phyloP scores from a whole-genome alignment of 2,797 vertebrate species.

The Potorous gilbertii region DNA sequence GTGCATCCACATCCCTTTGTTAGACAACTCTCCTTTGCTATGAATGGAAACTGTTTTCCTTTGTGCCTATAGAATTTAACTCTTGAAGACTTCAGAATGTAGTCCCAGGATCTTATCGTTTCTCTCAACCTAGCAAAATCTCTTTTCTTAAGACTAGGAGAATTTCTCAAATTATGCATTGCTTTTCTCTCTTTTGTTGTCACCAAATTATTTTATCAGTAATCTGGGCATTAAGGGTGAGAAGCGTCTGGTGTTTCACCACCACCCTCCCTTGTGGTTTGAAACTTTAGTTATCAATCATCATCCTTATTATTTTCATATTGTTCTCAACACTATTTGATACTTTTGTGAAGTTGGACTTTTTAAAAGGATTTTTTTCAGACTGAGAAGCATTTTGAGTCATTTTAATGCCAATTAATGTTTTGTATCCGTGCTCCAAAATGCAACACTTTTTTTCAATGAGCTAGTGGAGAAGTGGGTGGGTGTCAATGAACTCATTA shows the following conservation, averaged over 20 bases:
- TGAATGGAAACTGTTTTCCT: neutral
- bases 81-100: neutral
- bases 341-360: neutral
- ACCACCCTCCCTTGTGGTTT: neutral
- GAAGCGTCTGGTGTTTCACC: neutral
- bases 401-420: neutral
- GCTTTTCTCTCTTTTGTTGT: neutral
- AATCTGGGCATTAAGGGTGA: neutral
- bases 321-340: neutral
- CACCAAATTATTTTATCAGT: neutral
- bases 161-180: neutral
- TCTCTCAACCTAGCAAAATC: neutral
- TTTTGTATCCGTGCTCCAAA: neutral
- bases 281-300: neutral
- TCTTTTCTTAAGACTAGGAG: neutral
- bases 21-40: neutral
- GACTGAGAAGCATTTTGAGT: neutral
- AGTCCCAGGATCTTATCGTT: neutral
- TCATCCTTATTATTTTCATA: neutral
- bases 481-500: neutral
- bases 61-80: neutral
- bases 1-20: no score
- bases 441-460: neutral
- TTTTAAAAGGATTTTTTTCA: slow-evolving; percentile 2
- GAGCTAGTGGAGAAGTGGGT: neutral